Evolutionary conservation across 1,140 invertebrate genomes (phyloP).

Genomic region (Lucilia sericata): DNA sequence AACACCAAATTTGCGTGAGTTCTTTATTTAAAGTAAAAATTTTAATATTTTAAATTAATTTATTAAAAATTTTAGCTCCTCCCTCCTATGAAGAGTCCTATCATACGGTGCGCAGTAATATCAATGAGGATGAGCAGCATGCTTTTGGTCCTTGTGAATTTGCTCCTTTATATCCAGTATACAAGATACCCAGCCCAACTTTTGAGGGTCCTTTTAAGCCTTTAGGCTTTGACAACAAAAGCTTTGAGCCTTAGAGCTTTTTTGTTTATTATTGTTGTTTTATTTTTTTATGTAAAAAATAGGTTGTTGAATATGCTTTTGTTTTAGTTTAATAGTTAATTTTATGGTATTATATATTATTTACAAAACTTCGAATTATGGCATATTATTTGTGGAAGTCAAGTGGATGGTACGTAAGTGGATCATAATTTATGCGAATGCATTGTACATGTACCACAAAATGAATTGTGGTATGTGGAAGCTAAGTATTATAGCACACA

Average conservation of each 20-base stretch:
- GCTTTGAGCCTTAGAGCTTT: conserved; percentile 7
- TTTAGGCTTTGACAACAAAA: conserved; percentile 19
- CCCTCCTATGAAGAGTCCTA: conserved; percentile 59
- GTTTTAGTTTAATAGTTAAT: not conserved
- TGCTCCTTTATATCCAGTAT: conserved; percentile 64
- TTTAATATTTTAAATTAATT: not conserved
- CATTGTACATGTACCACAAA: not conserved
- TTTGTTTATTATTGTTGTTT: not conserved
- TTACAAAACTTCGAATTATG: not conserved
- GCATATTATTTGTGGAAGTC: not conserved
- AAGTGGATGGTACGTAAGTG: not conserved
- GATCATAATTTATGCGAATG: not conserved
- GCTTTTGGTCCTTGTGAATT: conserved; percentile 61
- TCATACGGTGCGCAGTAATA: conserved; percentile 57
- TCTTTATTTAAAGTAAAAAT: not conserved
- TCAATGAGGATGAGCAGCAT: conserved; percentile 63
- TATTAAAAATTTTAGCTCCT: conserved; percentile 46
- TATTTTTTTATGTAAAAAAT: not conserved
- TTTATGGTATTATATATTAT: not conserved
- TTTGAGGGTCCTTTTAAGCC: conserved; percentile 52
- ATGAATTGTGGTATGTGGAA: not conserved
- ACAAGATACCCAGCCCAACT: conserved; percentile 58
- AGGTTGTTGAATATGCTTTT: not conserved
- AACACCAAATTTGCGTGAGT: conserved; percentile 36
- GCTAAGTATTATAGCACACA: not conserved